Evolutionary conservation across 2,888 invertebrate genomes (phyloP), one percentile per base, ranked within the genome.

Genomic region (Ophion ellenae): DNA sequence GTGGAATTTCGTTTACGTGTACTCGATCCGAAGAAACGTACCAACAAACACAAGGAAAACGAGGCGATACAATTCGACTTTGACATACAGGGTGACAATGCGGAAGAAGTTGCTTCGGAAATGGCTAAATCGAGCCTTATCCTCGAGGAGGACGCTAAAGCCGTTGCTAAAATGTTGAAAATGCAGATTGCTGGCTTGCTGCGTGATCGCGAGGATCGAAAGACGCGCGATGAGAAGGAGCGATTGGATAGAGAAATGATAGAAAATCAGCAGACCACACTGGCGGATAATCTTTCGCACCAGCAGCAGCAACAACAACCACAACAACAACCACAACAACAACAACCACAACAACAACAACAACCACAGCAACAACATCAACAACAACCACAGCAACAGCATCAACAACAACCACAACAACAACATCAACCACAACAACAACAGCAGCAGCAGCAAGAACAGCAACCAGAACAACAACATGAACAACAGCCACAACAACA

Each of bases 61-160:
- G 99, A 99, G 94, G 99, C 99, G 14, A 99, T 99, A 90, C 99
- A 99, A 94, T 99, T 99, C 95, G 99, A 99, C 90, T 99, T 99
- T 95, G 98, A 99, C 94, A 96, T 99, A 91, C 96, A 96, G 89
- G 96, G 96, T 83, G 99, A 99, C 94, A 97, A 98, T 93, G 98
- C 98, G 84, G 98, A 99, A 92, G 98, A 98, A 92, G 97, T 99
- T 61, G 98, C 99, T 78, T 97, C 97, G 92, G 99, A 99, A 94
- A 98, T 99, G 99, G 97, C 98, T 59, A 98, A 98, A 93, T 97
- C 98, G 36, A 98, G 98, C 59, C 97, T 99, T 92, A 98, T 99
- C 91, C 97, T 98, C 92, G 99, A 99, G 92, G 99, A 99, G 93
- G 99, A 99, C 94, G 97, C 98, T 0, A 96, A 98, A 91, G 97